Evolutionary conservation across 2,888 invertebrate species (phyloP).

Genomic region (Acanthosepion esculentum): DNA sequence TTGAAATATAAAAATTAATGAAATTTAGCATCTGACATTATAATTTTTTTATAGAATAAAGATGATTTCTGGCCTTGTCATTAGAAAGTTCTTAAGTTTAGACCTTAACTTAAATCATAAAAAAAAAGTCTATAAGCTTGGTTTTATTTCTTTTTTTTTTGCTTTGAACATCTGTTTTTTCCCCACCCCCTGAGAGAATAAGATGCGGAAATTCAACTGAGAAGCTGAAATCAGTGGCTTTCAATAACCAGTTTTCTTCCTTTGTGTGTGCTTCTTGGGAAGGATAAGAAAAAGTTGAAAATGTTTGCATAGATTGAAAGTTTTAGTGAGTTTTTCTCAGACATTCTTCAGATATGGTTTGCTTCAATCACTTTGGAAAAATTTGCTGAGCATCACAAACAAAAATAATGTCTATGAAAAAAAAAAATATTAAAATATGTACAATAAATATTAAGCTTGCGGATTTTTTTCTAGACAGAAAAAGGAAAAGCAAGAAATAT

Average conservation of each 20-base stretch:
- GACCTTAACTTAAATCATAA: no score
- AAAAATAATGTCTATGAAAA: not conserved
- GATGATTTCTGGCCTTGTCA: no score
- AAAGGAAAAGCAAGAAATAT: not conserved
- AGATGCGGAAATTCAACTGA: no score
- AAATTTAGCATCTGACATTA: no score
- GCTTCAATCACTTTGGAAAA: not conserved
- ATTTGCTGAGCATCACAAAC: not conserved
- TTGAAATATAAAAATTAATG: no score
- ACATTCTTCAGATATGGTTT: not conserved
- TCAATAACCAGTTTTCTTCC: not conserved
- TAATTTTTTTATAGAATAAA: no score
- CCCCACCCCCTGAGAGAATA: no score
- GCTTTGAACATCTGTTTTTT: no score
- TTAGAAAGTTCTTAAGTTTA: no score
- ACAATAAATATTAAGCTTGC: not conserved
- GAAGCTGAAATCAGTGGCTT: not conserved
- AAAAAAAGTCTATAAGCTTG: no score
- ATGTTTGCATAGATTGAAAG: not conserved
- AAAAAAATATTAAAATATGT: not conserved
- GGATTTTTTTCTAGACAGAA: not conserved
- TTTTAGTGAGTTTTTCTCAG: not conserved
- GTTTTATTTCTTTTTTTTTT: no score
- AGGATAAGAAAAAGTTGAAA: not conserved
- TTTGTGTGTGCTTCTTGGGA: not conserved